Base-by-base conservation (phyloP, 2,113 vertebrate genomes). In the Pagrus major region DNA sequence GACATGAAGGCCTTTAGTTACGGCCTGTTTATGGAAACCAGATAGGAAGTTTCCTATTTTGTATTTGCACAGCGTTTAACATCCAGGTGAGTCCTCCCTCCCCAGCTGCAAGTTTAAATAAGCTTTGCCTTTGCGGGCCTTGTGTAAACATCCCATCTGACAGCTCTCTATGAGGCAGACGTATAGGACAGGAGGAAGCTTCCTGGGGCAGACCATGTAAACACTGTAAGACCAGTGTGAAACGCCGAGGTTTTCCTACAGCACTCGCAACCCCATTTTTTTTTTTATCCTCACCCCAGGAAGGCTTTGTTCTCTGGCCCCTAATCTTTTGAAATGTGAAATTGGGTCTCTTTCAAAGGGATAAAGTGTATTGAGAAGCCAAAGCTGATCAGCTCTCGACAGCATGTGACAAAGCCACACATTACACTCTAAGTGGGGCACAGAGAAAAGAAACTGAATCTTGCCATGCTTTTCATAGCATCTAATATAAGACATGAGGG, bases 251-350 rank as follows among this genome's bases (percentile, higher is more conserved):
- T 84, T 90, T 86, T 88, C 83, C 71, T 81, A 49, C 59, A 81
- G 71, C 46, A 80, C 52, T 87, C 73, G 76, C 75, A 81, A 74
- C 61, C 78, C 77, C 20, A 39, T 64, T 70, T 84, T 66, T 79
- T 56, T 66, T 66, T 75, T 54, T 63, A 58, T 79, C 49, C 58
- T 78, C 78, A 68, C 65, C 81, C 74, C 39, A 54, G 37, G 73
- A 88, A 87, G 78, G 82, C 90, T 92, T 94, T 92, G 90, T 91
- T 93, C 88, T 90, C 86, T 86, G 78, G 23, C 71, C 73, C 71
- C 71, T 91, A 90, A 92, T 92, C 89, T 90, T 91, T 86, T 80
- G 86, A 91, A 88, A 91, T 87, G 80, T 75, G 86, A 88, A 94
- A 87, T 81, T 90, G 87, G 85, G 88, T 88, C 83, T 88, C 81